Conservation (phyloP, 2,113 vertebrate genomes). For the Dipodomys merriami region DNA sequence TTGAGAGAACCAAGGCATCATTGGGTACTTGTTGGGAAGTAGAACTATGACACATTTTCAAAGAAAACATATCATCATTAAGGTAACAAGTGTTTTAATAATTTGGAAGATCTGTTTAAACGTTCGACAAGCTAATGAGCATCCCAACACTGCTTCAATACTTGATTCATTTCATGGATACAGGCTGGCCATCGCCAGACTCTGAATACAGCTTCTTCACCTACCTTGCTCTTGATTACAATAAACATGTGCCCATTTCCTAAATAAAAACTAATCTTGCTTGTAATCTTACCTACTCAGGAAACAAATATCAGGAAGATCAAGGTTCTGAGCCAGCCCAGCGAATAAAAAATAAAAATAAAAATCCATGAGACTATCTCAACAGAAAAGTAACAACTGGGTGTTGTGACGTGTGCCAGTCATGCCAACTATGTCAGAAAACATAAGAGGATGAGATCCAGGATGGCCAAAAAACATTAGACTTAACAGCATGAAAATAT, state of each 20-base stretch:
- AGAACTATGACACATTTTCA: neutral
- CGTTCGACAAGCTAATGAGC: neutral
- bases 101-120: neutral
- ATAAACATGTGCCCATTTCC: neutral
- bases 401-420: no score
- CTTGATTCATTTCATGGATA: neutral
- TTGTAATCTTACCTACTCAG: no score
- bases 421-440: no score
- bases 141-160: neutral
- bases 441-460: no score
- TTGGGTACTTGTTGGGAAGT: neutral
- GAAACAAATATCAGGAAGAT: no score
- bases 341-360: no score
- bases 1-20: neutral
- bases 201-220: neutral
- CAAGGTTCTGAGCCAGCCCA: no score
- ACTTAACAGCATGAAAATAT: neutral
- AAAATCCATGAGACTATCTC: no score
- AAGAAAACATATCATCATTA: neutral
- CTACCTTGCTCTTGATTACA: neutral
- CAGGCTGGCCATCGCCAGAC: neutral
- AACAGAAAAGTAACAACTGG: no score
- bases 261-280: neutral
- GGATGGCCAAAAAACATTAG: neutral
- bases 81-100: neutral